Conservation (phyloP, 2,888 invertebrate genomes). For the Ethmia dodecea region DNA sequence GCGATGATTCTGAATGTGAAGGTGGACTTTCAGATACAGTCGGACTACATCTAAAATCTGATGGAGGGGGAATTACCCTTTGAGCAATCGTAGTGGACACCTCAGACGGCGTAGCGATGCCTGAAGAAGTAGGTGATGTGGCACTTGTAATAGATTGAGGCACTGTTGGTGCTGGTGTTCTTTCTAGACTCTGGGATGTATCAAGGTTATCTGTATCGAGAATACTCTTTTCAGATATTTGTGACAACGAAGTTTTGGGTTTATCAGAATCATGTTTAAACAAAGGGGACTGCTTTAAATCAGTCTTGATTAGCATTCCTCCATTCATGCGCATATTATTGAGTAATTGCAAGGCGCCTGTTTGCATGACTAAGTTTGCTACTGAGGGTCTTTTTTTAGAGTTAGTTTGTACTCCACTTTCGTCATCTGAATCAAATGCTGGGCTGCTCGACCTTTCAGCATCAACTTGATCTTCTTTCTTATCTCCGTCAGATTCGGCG, state of each 20-base stretch:
- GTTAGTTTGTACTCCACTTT: conserved; percentile 81
- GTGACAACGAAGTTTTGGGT: conserved; percentile 71
- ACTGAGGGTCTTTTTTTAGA: conserved; percentile 81
- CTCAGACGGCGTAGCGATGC: conserved; percentile 56
- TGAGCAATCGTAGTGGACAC: conserved; percentile 76
- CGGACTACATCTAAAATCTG: conserved; percentile 84
- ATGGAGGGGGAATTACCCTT: conserved; percentile 85
- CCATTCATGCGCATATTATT: conserved; percentile 77
- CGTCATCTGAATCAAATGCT: conserved; percentile 96
- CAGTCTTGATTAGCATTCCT: conserved; percentile 66
- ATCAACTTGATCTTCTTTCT: conserved; percentile 73
- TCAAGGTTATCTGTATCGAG: conserved; percentile 79
- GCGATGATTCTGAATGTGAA: conserved; percentile 72
- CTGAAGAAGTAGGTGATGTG: conserved; percentile 59
- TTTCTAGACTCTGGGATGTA: conserved; percentile 43
- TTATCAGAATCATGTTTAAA: conserved; percentile 57
- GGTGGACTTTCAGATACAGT: conserved; percentile 81
- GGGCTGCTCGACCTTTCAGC: conserved; percentile 92
- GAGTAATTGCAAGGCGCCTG: conserved; percentile 73
- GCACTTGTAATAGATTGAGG: conserved; percentile 50
- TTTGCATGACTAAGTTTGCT: conserved; percentile 83
- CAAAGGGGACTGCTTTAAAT: conserved; percentile 48
- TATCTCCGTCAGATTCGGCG: conserved; percentile 64
- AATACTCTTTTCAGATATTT: conserved; percentile 81
- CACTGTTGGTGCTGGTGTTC: conserved; percentile 44